Conservation (phyloP, 1,140 invertebrate species). For the Scaptomyza montana region DNA sequence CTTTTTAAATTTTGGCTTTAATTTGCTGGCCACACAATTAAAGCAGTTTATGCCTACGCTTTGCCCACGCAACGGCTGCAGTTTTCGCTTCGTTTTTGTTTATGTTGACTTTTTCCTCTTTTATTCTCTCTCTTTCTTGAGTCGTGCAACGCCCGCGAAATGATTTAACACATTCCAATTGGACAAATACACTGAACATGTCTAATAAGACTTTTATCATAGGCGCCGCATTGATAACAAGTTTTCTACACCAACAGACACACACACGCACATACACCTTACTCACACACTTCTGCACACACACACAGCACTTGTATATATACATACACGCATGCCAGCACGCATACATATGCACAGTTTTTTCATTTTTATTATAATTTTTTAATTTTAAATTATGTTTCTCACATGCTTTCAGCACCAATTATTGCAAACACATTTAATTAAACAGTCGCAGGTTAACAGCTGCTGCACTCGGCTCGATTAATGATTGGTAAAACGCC, state of each 20-base stretch:
- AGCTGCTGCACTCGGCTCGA: conserved; percentile 47
- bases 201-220: conserved; percentile 79
- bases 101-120: conserved; percentile 25
- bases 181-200: conserved; percentile 63
- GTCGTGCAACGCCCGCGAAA: conserved; percentile 33
- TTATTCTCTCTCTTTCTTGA: neutral
- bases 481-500: conserved; percentile 44
- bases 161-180: conserved; percentile 59
- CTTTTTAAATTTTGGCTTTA: conserved; percentile 21
- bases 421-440: conserved; percentile 47
- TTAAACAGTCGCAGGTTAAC: conserved; percentile 35
- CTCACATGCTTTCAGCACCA: conserved; percentile 42
- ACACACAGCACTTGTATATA: conserved; percentile 17
- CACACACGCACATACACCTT: conserved; percentile 28
- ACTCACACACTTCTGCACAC: conserved; percentile 45
- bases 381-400: conserved; percentile 50
- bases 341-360: conserved; percentile 51
- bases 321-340: conserved; percentile 62
- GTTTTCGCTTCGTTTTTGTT: conserved; percentile 26
- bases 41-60: conserved; percentile 32
- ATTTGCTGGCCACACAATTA: conserved; percentile 1
- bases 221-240: conserved; percentile 81
- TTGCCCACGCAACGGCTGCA: conserved; percentile 29
- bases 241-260: conserved; percentile 69
- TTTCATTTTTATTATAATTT: conserved; percentile 72